Conservation (phyloP, 2,888 invertebrate genomes). For the Macaria liturata region DNA sequence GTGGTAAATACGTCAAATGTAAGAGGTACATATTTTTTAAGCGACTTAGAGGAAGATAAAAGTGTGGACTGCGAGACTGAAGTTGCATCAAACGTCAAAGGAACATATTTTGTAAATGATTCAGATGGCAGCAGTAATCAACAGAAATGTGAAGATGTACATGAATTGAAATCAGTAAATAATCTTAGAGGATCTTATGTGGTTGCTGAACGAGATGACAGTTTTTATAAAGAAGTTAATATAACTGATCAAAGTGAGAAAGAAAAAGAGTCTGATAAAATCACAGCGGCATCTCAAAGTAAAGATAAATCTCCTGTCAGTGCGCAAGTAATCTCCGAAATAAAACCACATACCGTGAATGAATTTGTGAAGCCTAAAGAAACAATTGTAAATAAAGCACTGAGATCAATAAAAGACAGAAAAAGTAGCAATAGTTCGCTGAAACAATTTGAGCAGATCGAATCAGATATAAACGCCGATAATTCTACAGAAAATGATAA, state of each 20-base stretch:
- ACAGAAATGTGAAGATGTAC: neutral
- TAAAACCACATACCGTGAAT: conserved; percentile 3
- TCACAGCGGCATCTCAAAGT: neutral
- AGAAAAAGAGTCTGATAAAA: neutral
- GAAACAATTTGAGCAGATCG: conserved; percentile 56
- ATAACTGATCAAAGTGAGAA: neutral
- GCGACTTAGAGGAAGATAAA: neutral
- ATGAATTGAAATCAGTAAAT: neutral
- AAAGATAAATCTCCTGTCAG: neutral
- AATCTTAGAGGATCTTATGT: conserved; percentile 45
- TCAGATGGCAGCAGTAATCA: neutral
- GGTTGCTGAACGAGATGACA: conserved; percentile 19
- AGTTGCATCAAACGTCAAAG: conserved; percentile 26
- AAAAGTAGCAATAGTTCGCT: conserved; percentile 54
- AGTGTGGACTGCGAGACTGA: neutral
- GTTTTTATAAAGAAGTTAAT: conserved; percentile 7
- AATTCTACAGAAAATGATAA: conserved; percentile 10
- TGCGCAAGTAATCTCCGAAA: conserved; percentile 4
- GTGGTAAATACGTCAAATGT: neutral
- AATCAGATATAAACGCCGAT: conserved; percentile 43
- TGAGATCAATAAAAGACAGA: conserved; percentile 47
- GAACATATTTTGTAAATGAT: conserved; percentile 42
- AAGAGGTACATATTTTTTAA: conserved; percentile 38
- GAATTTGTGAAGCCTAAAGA: conserved; percentile 24
- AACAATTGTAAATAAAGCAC: conserved; percentile 49